Evolutionary conservation across 2,797 vertebrate species (phyloP).

Genomic region (Micrastur ruficollis): DNA sequence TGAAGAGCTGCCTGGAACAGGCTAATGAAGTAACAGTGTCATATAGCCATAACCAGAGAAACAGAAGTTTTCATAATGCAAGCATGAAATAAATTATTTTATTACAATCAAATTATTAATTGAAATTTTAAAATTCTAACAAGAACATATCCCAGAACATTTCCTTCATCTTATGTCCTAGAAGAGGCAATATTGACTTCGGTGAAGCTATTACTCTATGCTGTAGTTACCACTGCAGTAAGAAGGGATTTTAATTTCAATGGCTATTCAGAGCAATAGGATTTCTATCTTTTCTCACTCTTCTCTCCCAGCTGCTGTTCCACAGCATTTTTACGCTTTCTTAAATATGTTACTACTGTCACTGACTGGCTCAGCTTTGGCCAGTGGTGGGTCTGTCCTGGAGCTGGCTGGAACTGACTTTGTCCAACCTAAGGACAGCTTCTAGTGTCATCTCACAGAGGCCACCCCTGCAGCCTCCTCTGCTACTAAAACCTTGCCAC

Average conservation of each 20-base stretch:
- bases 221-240: background rate
- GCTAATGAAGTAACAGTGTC: background rate
- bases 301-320: background rate
- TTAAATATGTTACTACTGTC: rapidly evolving
- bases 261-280: background rate
- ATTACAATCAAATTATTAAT: background rate
- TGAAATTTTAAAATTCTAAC: background rate
- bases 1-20: background rate
- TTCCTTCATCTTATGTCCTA: too few relatives aligned
- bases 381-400: too few relatives aligned
- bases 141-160: too few relatives aligned
- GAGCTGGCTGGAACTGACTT: background rate
- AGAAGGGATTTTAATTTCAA: background rate
- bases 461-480: background rate
- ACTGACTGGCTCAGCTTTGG: background rate
- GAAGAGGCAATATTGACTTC: too few relatives aligned
- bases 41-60: background rate
- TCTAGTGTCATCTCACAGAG: background rate
- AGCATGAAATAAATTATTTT: background rate
- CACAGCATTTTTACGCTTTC: background rate
- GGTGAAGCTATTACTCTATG: background rate
- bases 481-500: background rate
- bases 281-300: background rate
- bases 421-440: background rate
- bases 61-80: background rate